phyloP scores from a whole-genome alignment of 1,140 invertebrate species.

The Metaphire vulgaris region DNA sequence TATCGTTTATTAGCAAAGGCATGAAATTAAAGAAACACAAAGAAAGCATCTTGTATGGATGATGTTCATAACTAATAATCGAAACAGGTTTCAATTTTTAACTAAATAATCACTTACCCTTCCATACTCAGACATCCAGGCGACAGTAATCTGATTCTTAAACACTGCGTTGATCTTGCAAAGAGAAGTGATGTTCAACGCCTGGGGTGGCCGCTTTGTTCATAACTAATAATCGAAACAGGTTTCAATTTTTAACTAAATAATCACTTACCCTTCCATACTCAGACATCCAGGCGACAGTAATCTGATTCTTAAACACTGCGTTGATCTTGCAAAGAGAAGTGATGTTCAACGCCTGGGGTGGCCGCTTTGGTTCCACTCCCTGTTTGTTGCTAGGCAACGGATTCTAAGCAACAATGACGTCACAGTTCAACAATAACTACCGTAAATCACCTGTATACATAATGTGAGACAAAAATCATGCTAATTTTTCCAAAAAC shows the following conservation, averaged over 20 bases:
- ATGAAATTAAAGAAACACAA: too few species aligned
- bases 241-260: too few species aligned
- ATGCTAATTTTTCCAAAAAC: too few species aligned
- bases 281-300: conserved; percentile 82
- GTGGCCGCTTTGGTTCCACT: conserved; percentile 92
- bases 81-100: too few species aligned
- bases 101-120: conserved; percentile 57
- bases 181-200: conserved; percentile 53
- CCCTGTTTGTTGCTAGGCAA: conserved; percentile 96
- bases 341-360: conserved; percentile 91
- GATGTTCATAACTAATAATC: too few species aligned
- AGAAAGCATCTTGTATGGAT: too few species aligned
- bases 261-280: conserved; percentile 63
- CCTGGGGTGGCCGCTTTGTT: neutral
- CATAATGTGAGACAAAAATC: too few species aligned
- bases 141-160: conserved; percentile 69
- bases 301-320: conserved; percentile 69
- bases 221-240: too few species aligned
- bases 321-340: conserved; percentile 81
- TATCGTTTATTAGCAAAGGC: too few species aligned
- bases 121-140: conserved; percentile 83
- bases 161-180: conserved; percentile 82
- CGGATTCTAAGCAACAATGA: conserved; percentile 66
- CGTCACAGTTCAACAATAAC: too few species aligned
- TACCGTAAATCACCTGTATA: too few species aligned